Base-by-base conservation (phyloP, 2,113 vertebrate species). In the Ancistrus triradiatus region DNA sequence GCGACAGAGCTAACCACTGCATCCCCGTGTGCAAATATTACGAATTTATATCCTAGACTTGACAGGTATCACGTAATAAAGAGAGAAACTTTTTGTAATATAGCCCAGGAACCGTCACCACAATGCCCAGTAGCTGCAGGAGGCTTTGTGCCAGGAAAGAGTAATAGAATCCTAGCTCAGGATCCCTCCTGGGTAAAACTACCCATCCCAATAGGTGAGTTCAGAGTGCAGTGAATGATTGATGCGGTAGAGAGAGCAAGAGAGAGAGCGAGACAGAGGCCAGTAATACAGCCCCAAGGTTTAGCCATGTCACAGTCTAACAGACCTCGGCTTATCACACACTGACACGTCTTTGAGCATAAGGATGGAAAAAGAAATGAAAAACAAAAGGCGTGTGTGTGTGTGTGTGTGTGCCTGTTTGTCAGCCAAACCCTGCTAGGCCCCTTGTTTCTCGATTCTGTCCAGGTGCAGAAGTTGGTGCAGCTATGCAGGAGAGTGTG, bases 161-260 rank as follows among this genome's bases (percentile, higher is more conserved):
- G 40, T 56, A 63, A 56, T 65, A 65, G 63, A 65, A 56, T 56
- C 42, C 56, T 19, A 47, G 42, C 31, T 2, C 31, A 61, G 59
- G 31, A 61, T 47, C n/a, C 42, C 63, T 65, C 40, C 42, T 64
- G 42, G 40, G 63, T 65, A 65, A 65, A 40, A 65, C 51, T 35
- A 65, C 51, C 40, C 22, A 15, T 35, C 27, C 62, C 8, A n/a
- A 24, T 33, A 27, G 38, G 56, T 56, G 22, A 21, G 63, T 40
- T 65, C 18, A 37, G 25, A 63, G 57, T 50, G 33, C 42, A 64
- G n/a, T 35, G 48, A 68, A 55, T 56, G 66, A 61, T 43, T 64
- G 31, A 33, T 24, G 31, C 25, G 11, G 11, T 27, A 9, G 14
- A 18, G 15, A 18, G 38, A 18, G 15, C 47, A 37, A 42, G 3